phyloP scores from a whole-genome alignment of 2,113 vertebrate genomes.

The Clarias magur region DNA sequence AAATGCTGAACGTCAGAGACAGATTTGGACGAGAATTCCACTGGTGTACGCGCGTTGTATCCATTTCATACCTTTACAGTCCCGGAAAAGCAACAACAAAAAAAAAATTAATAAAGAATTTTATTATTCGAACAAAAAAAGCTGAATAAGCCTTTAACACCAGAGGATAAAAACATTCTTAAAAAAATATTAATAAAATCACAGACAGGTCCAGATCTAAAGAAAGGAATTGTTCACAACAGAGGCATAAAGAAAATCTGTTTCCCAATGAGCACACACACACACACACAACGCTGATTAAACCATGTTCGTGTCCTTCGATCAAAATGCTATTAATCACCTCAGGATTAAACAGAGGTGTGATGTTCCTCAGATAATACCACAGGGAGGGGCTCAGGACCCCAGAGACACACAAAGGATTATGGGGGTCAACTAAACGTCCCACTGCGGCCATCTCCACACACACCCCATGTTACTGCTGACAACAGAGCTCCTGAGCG shows the following conservation, averaged over 20 bases:
- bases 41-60: too few relatives aligned
- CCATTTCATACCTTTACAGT: too few relatives aligned
- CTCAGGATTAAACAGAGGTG: constrained; percentile 50
- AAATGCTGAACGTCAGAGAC: too few relatives aligned
- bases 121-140: too few relatives aligned
- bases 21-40: too few relatives aligned
- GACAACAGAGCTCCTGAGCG: background rate
- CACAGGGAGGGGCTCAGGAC: constrained; percentile 29
- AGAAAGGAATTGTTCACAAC: too few relatives aligned
- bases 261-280: background rate
- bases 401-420: constrained; percentile 43
- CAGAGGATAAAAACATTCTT: background rate
- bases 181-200: too few relatives aligned
- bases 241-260: background rate
- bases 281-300: background rate
- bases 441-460: constrained; percentile 31
- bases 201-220: too few relatives aligned
- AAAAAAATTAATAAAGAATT: too few relatives aligned
- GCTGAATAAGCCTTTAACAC: background rate
- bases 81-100: too few relatives aligned
- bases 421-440: constrained; percentile 63
- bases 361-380: background rate
- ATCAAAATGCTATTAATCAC: constrained; percentile 68
- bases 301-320: constrained; percentile 32
- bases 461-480: background rate